These are phyloP conservation scores for Hycleus cichorii DNA, from an alignment of 1,140 invertebrate genomes.

Conservation along the genomic window DNA sequence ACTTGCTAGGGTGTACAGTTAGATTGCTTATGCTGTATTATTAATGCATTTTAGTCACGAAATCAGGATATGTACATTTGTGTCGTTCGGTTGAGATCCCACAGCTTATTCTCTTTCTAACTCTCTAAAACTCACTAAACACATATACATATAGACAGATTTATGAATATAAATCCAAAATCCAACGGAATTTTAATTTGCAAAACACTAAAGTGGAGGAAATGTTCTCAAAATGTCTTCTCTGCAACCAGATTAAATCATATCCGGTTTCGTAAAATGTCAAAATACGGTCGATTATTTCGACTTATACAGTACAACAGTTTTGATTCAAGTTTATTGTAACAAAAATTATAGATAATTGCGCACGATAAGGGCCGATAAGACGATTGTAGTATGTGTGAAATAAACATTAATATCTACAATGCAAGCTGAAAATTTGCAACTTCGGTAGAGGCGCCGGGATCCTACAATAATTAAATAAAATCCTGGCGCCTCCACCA, in stretches of 20 bases:
- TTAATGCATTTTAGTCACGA: constrained; percentile 16
- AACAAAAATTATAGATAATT: too few relatives aligned
- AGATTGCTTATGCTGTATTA: constrained; percentile 9
- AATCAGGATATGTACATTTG: constrained; percentile 17
- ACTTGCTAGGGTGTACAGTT: background rate
- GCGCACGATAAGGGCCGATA: too few relatives aligned
- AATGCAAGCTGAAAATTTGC: too few relatives aligned
- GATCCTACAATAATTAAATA: too few relatives aligned
- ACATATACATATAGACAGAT: background rate
- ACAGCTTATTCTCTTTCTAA: constrained; percentile 3
- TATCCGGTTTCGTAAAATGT: constrained; percentile 10
- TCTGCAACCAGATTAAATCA: constrained; percentile 11
- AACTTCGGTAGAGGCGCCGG: background rate
- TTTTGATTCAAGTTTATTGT: too few relatives aligned
- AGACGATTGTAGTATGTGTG: too few relatives aligned
- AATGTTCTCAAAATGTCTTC: constrained; percentile 15
- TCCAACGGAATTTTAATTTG: constrained; percentile 19
- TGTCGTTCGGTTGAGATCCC: constrained; percentile 13
- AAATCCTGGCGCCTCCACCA: too few relatives aligned
- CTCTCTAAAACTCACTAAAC: too few relatives aligned
- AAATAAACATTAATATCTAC: too few relatives aligned
- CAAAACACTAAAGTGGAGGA: constrained; percentile 9
- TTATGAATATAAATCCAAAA: constrained; percentile 14
- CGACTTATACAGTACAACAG: too few relatives aligned
- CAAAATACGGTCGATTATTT: constrained; percentile 3